Evolutionary conservation across 2,888 invertebrate species (phyloP).

Genomic region (Lasioglossum villosulum): DNA sequence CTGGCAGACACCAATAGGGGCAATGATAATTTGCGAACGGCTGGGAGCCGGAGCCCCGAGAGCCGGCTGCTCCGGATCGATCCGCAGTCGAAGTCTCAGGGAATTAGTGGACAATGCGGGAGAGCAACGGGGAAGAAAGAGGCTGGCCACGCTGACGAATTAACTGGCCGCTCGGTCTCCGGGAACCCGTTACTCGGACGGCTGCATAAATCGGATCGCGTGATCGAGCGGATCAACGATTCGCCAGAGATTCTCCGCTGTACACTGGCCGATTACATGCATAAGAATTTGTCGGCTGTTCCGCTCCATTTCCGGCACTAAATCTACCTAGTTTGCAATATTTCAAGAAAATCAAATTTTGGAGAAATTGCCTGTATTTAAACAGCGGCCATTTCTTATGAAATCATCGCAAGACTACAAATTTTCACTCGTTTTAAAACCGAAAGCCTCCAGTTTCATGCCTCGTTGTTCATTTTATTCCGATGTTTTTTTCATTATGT

Average conservation of each 20-base stretch:
- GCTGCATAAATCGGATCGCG: conserved; percentile 11
- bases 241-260: background rate
- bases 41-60: background rate
- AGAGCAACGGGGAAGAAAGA: background rate
- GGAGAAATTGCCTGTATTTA: no score
- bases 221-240: conserved; percentile 3
- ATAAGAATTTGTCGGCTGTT: conserved; percentile 3
- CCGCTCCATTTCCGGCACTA: background rate
- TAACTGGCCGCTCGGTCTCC: background rate
- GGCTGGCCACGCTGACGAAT: conserved; percentile 24
- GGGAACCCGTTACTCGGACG: background rate
- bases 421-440: no score
- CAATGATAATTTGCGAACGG: conserved; percentile 48
- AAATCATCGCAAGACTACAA: no score
- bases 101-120: conserved; percentile 22
- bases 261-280: background rate
- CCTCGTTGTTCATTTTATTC: no score
- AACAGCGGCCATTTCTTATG: no score
- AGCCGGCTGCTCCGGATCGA: conserved; percentile 30
- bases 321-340: no score
- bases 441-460: no score
- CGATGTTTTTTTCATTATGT: no score
- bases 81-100: conserved; percentile 22
- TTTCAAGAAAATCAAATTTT: background rate
- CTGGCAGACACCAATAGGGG: conserved; percentile 40